phyloP scores from a whole-genome alignment of 2,797 vertebrate genomes.

The Gastrophryne carolinensis region DNA sequence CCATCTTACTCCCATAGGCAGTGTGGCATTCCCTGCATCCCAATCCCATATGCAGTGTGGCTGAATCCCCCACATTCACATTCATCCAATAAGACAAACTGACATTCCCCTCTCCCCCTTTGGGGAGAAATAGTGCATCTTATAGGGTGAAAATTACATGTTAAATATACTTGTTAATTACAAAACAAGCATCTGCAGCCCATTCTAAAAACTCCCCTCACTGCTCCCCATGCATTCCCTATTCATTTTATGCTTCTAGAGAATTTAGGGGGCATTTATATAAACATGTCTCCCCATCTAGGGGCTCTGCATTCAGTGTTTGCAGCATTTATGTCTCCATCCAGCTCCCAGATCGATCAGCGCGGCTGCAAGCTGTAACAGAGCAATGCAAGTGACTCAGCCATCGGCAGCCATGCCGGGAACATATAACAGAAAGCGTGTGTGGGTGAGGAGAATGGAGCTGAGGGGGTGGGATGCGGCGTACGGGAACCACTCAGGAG shows the following conservation, averaged over 20 bases:
- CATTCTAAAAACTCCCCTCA: background rate
- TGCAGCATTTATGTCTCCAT: too few species aligned
- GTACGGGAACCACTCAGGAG: conserved; percentile 8
- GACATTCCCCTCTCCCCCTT: too few species aligned
- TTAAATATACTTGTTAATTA: conserved; percentile 20
- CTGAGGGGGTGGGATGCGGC: conserved; percentile 39
- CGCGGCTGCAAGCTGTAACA: conserved; percentile 7
- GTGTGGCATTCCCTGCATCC: too few species aligned
- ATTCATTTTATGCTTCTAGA: background rate
- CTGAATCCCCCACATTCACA: too few species aligned
- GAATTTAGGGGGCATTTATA: background rate
- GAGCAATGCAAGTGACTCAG: conserved; percentile 37
- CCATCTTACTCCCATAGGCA: too few species aligned
- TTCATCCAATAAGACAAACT: too few species aligned
- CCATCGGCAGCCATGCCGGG: conserved; percentile 13
- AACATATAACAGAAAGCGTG: conserved; percentile 19
- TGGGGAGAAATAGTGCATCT: too few species aligned
- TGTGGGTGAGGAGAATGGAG: conserved; percentile 29
- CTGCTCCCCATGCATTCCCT: conserved; percentile 2
- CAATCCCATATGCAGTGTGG: too few species aligned
- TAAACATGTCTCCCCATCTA: background rate
- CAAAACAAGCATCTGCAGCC: background rate
- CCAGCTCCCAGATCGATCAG: background rate
- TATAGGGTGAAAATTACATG: too few species aligned
- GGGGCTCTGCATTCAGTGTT: background rate